phyloP scores from a whole-genome alignment of 2,888 invertebrate species.

The Suillia variegata region DNA sequence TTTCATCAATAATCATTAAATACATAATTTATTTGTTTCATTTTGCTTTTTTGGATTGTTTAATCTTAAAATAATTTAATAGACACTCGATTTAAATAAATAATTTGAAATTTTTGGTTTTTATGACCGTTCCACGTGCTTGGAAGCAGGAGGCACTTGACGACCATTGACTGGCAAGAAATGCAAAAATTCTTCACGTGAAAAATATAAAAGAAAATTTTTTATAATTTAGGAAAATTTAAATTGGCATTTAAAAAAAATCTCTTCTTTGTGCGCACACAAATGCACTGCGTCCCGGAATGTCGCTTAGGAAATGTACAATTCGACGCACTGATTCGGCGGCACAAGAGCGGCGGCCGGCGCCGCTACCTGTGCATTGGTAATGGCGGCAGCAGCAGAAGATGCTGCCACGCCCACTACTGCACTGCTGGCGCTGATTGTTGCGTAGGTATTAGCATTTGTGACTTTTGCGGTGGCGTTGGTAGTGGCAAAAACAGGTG shows the following conservation, averaged over 20 bases:
- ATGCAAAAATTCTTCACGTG: not conserved
- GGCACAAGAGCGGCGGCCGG: too few relatives aligned
- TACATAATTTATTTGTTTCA: too few relatives aligned
- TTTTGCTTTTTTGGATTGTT: too few relatives aligned
- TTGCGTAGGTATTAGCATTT: conserved; percentile 6
- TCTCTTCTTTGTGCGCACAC: too few relatives aligned
- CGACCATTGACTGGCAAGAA: not conserved
- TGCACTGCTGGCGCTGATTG: not conserved
- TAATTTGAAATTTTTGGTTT: too few relatives aligned
- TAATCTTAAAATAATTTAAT: too few relatives aligned
- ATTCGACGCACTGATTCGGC: conserved; percentile 51
- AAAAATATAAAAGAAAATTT: too few relatives aligned
- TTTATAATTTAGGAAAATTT: not conserved
- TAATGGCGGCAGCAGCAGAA: not conserved
- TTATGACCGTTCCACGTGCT: not conserved
- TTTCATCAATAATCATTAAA: too few relatives aligned
- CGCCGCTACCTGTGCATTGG: conserved; percentile 31
- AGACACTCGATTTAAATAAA: too few relatives aligned
- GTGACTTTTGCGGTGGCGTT: not conserved
- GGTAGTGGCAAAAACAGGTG: too few relatives aligned
- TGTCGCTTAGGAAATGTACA: conserved; percentile 42
- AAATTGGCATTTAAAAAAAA: not conserved
- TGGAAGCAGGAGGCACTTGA: not conserved
- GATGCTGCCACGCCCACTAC: conserved; percentile 2
- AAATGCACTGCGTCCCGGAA: not conserved